Evolutionary conservation across 2,113 vertebrate species (phyloP).

Genomic region (Ictidomys tridecemlineatus): DNA sequence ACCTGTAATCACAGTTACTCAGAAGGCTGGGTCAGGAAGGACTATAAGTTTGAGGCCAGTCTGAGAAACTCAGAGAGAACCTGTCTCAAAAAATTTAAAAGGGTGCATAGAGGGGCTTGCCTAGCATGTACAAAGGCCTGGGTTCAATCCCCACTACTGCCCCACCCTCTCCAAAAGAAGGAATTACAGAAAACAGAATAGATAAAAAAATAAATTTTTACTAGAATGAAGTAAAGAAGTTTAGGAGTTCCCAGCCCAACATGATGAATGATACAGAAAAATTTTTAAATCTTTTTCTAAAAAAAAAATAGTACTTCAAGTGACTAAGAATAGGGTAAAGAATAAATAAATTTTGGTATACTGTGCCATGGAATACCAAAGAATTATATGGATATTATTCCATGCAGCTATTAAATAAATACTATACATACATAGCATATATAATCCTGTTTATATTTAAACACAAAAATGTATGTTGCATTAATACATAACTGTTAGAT

Average conservation of each 20-base stretch:
- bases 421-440: neutral
- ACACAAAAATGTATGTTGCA: neutral
- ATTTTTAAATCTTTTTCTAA: neutral
- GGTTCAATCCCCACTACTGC: neutral
- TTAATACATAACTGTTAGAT: neutral
- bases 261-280: neutral
- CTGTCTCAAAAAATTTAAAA: too few species aligned
- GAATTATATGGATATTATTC: neutral
- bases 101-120: neutral
- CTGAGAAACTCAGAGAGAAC: neutral
- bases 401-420: neutral
- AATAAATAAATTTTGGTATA: neutral
- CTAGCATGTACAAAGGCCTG: neutral
- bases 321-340: neutral
- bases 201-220: neutral
- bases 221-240: neutral
- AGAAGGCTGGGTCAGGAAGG: too few species aligned
- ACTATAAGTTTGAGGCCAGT: neutral
- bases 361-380: neutral
- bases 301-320: neutral
- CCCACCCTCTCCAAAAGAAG: neutral
- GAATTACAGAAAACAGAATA: neutral
- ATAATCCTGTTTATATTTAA: constrained; percentile 32
- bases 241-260: neutral
- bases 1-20: too few species aligned